Conservation (phyloP, 1,140 invertebrate species). For the Aricia agestis region DNA sequence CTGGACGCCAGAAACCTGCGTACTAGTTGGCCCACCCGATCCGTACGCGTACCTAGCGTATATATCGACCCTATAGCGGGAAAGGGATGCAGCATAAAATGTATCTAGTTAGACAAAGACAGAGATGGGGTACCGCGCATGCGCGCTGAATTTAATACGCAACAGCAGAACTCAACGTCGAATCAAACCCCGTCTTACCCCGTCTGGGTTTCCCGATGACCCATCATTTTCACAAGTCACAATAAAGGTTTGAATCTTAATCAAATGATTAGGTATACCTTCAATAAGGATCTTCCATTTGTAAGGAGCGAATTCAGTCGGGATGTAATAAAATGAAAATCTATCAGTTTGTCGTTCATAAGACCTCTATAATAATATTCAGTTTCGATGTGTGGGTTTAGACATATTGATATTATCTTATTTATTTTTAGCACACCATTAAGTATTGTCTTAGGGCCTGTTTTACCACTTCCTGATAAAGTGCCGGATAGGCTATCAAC, state of each 20-base stretch:
- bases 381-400: too few species aligned
- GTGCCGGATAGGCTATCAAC: too few species aligned
- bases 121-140: constrained; percentile 49
- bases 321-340: neutral
- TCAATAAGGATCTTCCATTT: neutral
- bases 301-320: neutral
- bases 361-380: too few species aligned
- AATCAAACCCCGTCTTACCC: constrained; percentile 64
- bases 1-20: constrained; percentile 65
- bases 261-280: neutral
- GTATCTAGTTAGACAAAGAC: constrained; percentile 39
- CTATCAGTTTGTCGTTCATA: neutral
- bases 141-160: constrained; percentile 58
- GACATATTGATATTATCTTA: too few species aligned
- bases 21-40: constrained; percentile 58
- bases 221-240: constrained; percentile 55
- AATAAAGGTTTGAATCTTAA: constrained; percentile 15
- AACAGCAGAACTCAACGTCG: constrained; percentile 52
- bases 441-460: too few species aligned
- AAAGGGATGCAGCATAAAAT: constrained; percentile 35
- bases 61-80: constrained; percentile 70
- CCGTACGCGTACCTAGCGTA: constrained; percentile 70
- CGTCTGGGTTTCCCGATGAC: constrained; percentile 70
- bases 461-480: too few species aligned
- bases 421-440: too few species aligned